Conservation (phyloP, 2,113 vertebrate genomes). For the Tetraodon nigroviridis region DNA sequence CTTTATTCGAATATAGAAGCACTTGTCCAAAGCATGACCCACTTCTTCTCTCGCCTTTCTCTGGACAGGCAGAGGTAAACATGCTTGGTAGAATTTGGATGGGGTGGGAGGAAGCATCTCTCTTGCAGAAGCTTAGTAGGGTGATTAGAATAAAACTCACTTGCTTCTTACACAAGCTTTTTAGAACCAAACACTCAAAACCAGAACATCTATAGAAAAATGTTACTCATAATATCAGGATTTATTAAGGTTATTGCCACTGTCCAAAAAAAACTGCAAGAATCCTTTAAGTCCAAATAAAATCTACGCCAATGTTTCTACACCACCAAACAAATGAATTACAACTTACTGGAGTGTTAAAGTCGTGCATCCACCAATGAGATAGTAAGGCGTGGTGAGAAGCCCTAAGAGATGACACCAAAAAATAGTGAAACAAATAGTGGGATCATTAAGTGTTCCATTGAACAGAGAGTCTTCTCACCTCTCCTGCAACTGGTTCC, state of each 20-base stretch:
- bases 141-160: constrained; percentile 46
- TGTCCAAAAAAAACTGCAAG: background rate
- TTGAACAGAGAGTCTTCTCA: too few relatives aligned
- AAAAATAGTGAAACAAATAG: too few relatives aligned
- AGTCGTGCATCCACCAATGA: too few relatives aligned
- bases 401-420: too few relatives aligned
- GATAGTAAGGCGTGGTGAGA: too few relatives aligned
- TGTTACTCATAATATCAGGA: background rate
- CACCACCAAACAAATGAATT: too few relatives aligned
- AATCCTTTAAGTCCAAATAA: background rate
- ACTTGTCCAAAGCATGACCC: constrained; percentile 55
- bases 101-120: background rate
- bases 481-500: too few relatives aligned
- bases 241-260: background rate
- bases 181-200: background rate
- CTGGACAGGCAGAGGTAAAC: constrained; percentile 46
- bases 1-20: constrained; percentile 54
- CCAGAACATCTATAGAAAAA: background rate
- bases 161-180: constrained; percentile 15
- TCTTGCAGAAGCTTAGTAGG: constrained; percentile 24
- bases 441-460: too few relatives aligned
- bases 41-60: constrained; percentile 56
- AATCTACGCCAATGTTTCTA: too few relatives aligned
- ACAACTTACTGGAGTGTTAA: too few relatives aligned
- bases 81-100: constrained; percentile 10